Conservation (phyloP, 2,888 invertebrate genomes). For the Harpalus rubripes region DNA sequence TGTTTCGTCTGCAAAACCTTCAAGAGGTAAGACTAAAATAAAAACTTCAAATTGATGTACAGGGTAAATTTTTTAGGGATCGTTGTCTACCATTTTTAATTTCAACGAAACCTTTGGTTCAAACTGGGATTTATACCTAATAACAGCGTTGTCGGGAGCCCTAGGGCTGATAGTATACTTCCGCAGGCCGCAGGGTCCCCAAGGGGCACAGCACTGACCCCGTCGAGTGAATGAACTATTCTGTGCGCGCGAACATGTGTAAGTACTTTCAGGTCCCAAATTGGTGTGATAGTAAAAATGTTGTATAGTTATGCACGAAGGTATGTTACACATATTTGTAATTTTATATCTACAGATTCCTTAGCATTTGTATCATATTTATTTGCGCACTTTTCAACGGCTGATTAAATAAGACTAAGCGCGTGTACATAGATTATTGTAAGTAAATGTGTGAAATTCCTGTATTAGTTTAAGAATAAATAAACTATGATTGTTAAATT, state of each 20-base stretch:
- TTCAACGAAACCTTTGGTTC: slow-evolving; percentile 87
- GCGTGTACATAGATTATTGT: slow-evolving; percentile 65
- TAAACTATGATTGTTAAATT: slow-evolving; percentile 65
- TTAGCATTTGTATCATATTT: slow-evolving; percentile 36
- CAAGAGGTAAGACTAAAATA: slow-evolving; percentile 87
- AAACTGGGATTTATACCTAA: slow-evolving; percentile 97
- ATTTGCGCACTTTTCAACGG: slow-evolving; percentile 44
- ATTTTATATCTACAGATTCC: slow-evolving; percentile 61
- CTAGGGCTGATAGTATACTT: slow-evolving; percentile 91
- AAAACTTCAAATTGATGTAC: too few species aligned
- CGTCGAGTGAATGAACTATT: slow-evolving; percentile 39
- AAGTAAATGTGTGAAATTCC: slow-evolving; percentile 65
- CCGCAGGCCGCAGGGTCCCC: slow-evolving; percentile 80
- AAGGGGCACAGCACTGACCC: slow-evolving; percentile 55
- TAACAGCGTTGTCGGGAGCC: slow-evolving; percentile 89
- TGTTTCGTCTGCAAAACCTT: slow-evolving; percentile 86
- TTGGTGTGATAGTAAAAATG: too few species aligned
- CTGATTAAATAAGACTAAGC: slow-evolving; percentile 41
- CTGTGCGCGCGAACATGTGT: neutral
- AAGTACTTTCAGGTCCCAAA: neutral
- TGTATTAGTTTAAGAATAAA: slow-evolving; percentile 62
- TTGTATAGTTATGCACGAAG: too few species aligned
- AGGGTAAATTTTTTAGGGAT: slow-evolving; percentile 80
- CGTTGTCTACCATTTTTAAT: slow-evolving; percentile 82
- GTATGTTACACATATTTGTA: slow-evolving; percentile 66